Base-by-base conservation (phyloP, 2,888 invertebrate species). In the Drosophila rellima region DNA sequence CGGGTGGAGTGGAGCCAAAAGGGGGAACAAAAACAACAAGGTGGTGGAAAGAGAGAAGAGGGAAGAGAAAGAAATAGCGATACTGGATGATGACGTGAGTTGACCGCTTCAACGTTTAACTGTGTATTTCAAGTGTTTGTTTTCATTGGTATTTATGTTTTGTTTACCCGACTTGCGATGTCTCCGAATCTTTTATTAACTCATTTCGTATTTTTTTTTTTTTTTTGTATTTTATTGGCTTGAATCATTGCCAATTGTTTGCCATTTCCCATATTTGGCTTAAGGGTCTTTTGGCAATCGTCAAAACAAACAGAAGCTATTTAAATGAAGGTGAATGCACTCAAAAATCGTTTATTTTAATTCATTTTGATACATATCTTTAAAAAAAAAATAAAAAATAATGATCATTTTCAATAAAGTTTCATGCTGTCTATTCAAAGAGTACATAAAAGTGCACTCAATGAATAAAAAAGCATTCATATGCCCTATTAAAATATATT, bases 81-180 rank as follows among this genome's bases (percentile, higher is more conserved):
- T 29, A 42, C 40, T 18, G n/a, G 20, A 47, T 48, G 48, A 71
- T 71, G 67, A 72, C 61, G 55, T 72, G 57, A 72, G 29, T 54
- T 61, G 56, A 61, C 42, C 55, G 55, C 39, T 56, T 51, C 72
- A 65, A 59, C 65, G 69, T 63, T 80, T 74, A 79, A 81, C 78
- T 75, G 80, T 76, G 61, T 63, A 68, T 78, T 82, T 80, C 50
- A 55, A 66, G 48, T 77, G 62, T 59, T 73, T 74, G 26, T 51
- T 48, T 39, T 59, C 18, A 42, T 67, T 63, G 39, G 23, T 37
- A 37, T 57, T 70, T 66, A 48, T 67, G 50, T 47, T 63, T 54
- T 66, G 66, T 52, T 54, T 57, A 50, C 35, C 3, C 47, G 18
- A 60, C 50, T 42, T 64, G 35, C 64, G 55, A 15, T 29, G 57